Conservation (phyloP, 1,140 invertebrate species). For the Panagrolaimus sp. region DNA sequence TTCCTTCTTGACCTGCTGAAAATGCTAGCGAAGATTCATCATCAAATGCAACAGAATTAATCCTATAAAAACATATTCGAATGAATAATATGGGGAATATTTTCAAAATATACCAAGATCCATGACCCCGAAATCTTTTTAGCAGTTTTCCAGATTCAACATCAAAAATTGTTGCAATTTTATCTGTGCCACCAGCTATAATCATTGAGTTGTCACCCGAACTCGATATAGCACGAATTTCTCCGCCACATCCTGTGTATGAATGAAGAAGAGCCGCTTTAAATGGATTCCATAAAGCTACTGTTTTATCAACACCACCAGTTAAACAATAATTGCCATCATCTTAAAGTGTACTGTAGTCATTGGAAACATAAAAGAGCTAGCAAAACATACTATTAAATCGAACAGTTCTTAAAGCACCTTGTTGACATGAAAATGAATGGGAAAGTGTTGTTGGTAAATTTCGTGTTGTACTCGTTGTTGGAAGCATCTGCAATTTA, state of each 20-base stretch:
- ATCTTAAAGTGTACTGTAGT: background rate
- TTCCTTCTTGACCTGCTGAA: constrained; percentile 13
- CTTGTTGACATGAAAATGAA: background rate
- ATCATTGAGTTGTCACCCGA: background rate
- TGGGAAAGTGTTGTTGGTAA: constrained; percentile 5
- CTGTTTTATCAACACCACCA: constrained; percentile 1
- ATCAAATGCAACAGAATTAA: constrained; percentile 11
- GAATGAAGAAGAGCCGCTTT: background rate
- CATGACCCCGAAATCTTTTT: constrained; percentile 3
- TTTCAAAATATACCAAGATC: no score
- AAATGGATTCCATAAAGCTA: constrained; percentile 6
- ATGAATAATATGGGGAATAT: no score
- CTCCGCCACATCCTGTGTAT: background rate
- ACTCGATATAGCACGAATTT: background rate
- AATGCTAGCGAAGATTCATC: background rate
- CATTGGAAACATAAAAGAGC: background rate
- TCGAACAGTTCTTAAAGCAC: constrained; percentile 5
- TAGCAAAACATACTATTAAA: constrained; percentile 12
- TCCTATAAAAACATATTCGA: no score
- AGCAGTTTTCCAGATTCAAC: constrained; percentile 10
- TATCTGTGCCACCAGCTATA: background rate
- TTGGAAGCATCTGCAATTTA: no score
- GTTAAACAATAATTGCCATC: constrained; percentile 2
- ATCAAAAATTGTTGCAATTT: constrained; percentile 1
- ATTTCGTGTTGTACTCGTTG: background rate